Evolutionary conservation across 2,797 vertebrate genomes (phyloP).

Genomic region (Channallabes apus): DNA sequence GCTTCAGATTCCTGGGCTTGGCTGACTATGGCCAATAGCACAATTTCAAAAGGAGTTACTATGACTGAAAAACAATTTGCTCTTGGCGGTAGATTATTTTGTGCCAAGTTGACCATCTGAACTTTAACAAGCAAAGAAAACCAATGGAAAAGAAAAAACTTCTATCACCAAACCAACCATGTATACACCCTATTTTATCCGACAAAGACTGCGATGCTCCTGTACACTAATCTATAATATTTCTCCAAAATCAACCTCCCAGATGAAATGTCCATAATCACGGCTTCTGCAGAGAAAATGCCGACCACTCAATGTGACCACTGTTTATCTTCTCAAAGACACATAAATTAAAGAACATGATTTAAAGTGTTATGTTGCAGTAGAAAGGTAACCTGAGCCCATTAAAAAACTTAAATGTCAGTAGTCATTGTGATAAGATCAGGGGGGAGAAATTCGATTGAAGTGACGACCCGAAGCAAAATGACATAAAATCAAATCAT

Average conservation of each 20-base stretch:
- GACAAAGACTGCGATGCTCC: neutral
- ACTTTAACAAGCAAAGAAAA: neutral
- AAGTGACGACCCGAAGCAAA: constrained; percentile 12
- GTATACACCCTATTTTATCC: neutral
- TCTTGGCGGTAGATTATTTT: neutral
- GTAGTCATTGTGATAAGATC: constrained; percentile 24
- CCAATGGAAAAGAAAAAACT: neutral
- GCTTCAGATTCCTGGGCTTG: neutral
- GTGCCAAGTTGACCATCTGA: neutral
- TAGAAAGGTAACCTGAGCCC: neutral
- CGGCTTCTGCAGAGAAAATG: neutral
- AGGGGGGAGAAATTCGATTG: neutral
- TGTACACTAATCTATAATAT: too few relatives aligned
- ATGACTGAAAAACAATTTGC: neutral
- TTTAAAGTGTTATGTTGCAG: neutral
- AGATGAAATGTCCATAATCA: neutral
- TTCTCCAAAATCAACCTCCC: neutral
- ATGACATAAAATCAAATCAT: constrained; percentile 40
- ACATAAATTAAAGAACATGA: neutral
- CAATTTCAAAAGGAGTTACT: neutral
- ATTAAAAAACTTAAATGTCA: constrained; percentile 29
- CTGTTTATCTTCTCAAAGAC: neutral
- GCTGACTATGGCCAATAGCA: neutral
- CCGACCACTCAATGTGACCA: neutral
- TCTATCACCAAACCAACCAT: neutral